These are phyloP conservation scores for Acomys russatus DNA, from an alignment of 2,797 vertebrate species.

Conservation along the genomic window DNA sequence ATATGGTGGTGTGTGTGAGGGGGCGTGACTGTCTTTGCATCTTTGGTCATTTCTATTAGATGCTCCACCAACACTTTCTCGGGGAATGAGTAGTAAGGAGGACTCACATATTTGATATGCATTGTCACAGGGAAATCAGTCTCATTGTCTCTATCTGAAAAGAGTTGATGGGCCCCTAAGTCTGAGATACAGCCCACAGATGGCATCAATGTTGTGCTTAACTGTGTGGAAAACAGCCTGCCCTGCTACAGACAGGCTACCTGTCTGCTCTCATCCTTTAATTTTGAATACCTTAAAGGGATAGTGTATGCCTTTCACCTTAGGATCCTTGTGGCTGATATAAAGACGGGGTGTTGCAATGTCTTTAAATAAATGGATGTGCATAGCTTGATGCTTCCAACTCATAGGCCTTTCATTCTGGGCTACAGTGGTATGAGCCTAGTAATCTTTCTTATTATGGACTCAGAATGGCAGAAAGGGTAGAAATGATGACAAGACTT, in stretches of 20 bases:
- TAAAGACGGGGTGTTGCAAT: neutral
- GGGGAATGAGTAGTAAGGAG: neutral
- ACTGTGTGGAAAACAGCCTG: neutral
- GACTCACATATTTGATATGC: neutral
- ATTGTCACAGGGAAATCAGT: neutral
- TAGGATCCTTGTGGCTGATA: neutral
- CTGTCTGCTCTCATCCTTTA: neutral
- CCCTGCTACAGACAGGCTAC: neutral
- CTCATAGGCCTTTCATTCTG: neutral
- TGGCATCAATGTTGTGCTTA: slow-evolving; percentile 2
- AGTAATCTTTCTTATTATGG: neutral
- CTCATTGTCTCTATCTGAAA: neutral
- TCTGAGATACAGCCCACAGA: neutral
- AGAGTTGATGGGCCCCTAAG: neutral
- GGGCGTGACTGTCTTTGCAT: neutral
- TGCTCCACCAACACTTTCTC: neutral
- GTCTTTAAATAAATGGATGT: neutral
- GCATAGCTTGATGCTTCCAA: no score
- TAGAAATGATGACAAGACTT: neutral
- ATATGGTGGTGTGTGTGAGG: neutral
- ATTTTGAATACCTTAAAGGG: neutral
- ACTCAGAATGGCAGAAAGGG: neutral
- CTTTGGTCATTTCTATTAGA: neutral
- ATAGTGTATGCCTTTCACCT: neutral
- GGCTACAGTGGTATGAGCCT: neutral